Evolutionary conservation across 2,888 invertebrate genomes (phyloP).

Genomic region (Thecophora atra): DNA sequence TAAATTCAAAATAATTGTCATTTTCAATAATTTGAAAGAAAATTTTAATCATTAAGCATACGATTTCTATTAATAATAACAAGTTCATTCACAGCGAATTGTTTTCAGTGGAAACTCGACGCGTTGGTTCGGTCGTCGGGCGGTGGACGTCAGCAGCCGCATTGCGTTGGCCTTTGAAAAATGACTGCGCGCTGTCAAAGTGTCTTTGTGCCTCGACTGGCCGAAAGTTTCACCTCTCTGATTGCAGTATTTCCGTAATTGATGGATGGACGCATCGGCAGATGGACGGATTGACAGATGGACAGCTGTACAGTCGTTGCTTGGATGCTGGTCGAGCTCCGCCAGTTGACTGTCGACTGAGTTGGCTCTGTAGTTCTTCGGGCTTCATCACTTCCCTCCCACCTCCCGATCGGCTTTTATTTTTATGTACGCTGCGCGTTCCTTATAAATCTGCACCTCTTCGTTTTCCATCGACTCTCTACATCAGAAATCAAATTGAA

Average conservation of each 20-base stretch:
- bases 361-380: slow-evolving; percentile 29
- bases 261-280: slow-evolving; percentile 14
- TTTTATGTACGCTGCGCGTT: slow-evolving; percentile 1
- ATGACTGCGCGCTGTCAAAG: not conserved
- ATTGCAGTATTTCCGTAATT: slow-evolving; percentile 23
- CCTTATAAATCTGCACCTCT: slow-evolving; percentile 25
- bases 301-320: slow-evolving; percentile 15
- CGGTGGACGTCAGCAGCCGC: not conserved
- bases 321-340: slow-evolving; percentile 13
- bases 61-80: too few relatives aligned
- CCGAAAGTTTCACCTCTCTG: slow-evolving; percentile 24
- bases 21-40: too few relatives aligned
- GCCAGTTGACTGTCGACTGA: slow-evolving; percentile 38
- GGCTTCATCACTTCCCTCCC: not conserved
- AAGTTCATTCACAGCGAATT: not conserved
- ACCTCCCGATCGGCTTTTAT: not conserved
- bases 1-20: too few relatives aligned
- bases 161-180: not conserved
- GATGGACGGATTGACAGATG: slow-evolving; percentile 5
- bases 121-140: not conserved
- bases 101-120: slow-evolving; percentile 27
- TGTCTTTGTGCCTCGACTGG: slow-evolving; percentile 22
- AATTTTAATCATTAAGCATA: too few relatives aligned
- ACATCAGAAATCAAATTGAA: slow-evolving; percentile 18
- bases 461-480: not conserved